phyloP scores from a whole-genome alignment of 2,113 vertebrate genomes.

The Silurus meridionalis region DNA sequence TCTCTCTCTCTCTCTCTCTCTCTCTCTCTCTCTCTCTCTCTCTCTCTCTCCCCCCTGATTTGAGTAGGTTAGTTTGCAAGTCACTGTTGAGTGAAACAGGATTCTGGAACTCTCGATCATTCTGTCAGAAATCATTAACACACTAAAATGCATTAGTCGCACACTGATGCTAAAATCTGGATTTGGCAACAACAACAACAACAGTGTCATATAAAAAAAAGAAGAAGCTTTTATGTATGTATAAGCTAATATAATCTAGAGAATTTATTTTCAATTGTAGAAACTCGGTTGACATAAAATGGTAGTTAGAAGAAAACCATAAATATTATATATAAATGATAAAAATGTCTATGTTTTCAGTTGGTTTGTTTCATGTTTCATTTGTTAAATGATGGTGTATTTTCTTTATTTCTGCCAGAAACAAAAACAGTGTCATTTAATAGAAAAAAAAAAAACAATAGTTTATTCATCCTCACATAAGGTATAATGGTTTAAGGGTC shows the following conservation, averaged over 20 bases:
- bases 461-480: not conserved
- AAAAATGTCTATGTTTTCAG: no score
- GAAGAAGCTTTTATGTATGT: not conserved
- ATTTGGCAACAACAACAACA: not conserved
- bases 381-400: not conserved
- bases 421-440: not conserved
- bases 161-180: conserved; percentile 14
- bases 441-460: not conserved
- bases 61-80: conserved; percentile 16
- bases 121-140: conserved; percentile 29
- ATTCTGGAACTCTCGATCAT: conserved; percentile 19
- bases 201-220: no score
- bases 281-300: not conserved
- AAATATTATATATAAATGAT: not conserved
- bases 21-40: conserved; percentile 12
- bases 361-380: not conserved
- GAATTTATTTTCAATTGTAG: not conserved
- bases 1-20: not conserved
- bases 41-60: not conserved
- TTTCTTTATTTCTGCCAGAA: not conserved
- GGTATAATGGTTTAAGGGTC: not conserved
- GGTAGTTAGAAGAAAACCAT: not conserved
- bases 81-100: conserved; percentile 28
- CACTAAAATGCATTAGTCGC: conserved; percentile 24
- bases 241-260: not conserved